phyloP scores from a whole-genome alignment of 2,888 invertebrate genomes.

The Autographa pulchrina region DNA sequence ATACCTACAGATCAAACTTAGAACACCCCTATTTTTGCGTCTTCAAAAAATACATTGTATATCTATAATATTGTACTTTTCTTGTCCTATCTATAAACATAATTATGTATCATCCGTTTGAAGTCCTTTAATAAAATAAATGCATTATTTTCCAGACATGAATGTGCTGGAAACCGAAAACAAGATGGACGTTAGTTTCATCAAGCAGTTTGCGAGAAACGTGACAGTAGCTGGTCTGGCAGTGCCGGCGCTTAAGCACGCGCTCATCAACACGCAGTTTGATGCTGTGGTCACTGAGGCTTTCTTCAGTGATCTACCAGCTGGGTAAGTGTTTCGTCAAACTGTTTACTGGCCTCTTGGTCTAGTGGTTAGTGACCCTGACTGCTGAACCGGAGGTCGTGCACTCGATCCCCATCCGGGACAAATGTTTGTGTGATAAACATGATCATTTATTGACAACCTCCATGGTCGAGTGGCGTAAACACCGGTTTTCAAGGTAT shows the following conservation, averaged over 20 bases:
- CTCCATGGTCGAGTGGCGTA: no score
- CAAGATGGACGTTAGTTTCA: constrained; percentile 35
- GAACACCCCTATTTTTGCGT: no score
- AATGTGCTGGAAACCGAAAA: constrained; percentile 18
- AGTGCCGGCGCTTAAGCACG: constrained; percentile 55
- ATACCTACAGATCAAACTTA: no score
- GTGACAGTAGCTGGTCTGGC: constrained; percentile 53
- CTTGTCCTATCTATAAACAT: background rate
- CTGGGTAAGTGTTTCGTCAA: constrained; percentile 55
- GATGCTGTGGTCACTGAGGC: constrained; percentile 78
- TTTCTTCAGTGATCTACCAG: constrained; percentile 73
- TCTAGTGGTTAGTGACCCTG: no score
- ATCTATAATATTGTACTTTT: no score
- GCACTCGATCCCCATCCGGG: no score
- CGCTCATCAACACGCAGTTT: constrained; percentile 62
- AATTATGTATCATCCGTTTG: background rate
- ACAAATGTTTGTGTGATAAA: no score
- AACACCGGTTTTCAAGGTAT: no score
- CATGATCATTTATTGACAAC: no score
- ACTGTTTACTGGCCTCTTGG: no score
- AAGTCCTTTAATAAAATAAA: background rate
- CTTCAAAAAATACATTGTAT: no score
- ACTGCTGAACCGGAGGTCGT: no score
- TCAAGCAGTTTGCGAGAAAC: constrained; percentile 63
- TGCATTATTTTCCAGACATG: constrained; percentile 51